Evolutionary conservation across 2,113 vertebrate species (phyloP), one percentile per base, ranked within the genome.

Genomic region (Colius striatus): DNA sequence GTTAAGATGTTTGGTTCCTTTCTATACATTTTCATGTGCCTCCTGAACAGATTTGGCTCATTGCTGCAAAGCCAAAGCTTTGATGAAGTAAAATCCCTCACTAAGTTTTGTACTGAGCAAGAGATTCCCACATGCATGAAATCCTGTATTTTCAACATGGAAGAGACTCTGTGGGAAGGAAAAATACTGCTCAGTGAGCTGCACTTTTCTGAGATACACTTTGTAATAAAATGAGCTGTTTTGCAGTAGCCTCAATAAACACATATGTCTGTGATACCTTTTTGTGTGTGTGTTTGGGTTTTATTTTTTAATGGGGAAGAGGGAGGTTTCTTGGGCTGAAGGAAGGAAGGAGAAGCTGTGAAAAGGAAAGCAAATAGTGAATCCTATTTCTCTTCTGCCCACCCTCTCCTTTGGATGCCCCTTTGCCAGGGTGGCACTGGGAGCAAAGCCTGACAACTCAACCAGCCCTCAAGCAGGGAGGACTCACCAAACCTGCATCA

Each of bases 281-380:
- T 41, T 9, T 41, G 38, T 41, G 12, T 41, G 38, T 41, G 60
- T 13, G 30, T 32, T 57, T 48, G 13, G 16, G 47, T 15, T 27
- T 62, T 36, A 2, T 2, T 38, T 29, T 45, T 62, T 54, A 11
- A 14, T 25, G 45, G 15, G 27, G 12, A 80, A 8, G 5, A 50
- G 6, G 25, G n/a, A 66, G 21, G 6, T 70, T 82, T 34, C 38
- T 18, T 55, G 30, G 11, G 22, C 47, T 77, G 73, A 62, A 73
- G 0, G 0, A 62, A 73, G 0, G 0, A 23, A 87, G 25, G 48
- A 87, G 27, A 21, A 53, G 38, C 22, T 5, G 3, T 84, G 62
- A 16, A 41, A 87, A 76, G 16, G 26, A 73, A 76, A 85, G 26
- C 12, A 38, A 83, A 32, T 6, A 17, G 8, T 34, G 50, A 63